phyloP scores from a whole-genome alignment of 2,888 invertebrate species.

The Eretmocerus hayati region DNA sequence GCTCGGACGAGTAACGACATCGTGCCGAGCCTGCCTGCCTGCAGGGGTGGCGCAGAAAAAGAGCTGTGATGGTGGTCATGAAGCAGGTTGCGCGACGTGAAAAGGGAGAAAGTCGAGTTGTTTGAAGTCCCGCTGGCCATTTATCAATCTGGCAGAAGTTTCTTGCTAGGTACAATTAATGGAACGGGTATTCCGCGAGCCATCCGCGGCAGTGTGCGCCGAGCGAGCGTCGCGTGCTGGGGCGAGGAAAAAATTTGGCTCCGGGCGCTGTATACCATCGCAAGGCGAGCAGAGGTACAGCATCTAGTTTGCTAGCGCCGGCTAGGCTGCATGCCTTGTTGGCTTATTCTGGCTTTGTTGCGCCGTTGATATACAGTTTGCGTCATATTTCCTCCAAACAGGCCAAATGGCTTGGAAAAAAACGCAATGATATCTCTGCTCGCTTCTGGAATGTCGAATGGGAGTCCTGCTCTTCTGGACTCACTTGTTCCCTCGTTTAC shows the following conservation, averaged over 20 bases:
- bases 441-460: constrained; percentile 15
- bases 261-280: too few relatives aligned
- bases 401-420: constrained; percentile 21
- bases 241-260: too few relatives aligned
- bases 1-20: neutral
- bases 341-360: constrained; percentile 11
- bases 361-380: neutral
- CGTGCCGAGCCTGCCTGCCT: too few relatives aligned
- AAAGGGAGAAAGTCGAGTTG: constrained; percentile 20
- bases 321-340: neutral
- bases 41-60: too few relatives aligned
- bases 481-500: constrained; percentile 1
- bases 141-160: constrained; percentile 23
- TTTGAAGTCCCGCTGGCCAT: constrained; percentile 22
- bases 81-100: neutral
- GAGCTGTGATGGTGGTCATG: too few relatives aligned
- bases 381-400: constrained; percentile 9
- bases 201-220: too few relatives aligned
- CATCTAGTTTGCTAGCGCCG: too few relatives aligned
- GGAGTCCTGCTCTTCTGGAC: neutral
- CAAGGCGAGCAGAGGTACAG: too few relatives aligned
- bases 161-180: constrained; percentile 21
- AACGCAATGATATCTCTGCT: constrained; percentile 11
- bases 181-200: constrained; percentile 17
- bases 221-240: too few relatives aligned